phyloP scores from a whole-genome alignment of 2,888 invertebrate genomes.

The Stenchaetothrips biformis region DNA sequence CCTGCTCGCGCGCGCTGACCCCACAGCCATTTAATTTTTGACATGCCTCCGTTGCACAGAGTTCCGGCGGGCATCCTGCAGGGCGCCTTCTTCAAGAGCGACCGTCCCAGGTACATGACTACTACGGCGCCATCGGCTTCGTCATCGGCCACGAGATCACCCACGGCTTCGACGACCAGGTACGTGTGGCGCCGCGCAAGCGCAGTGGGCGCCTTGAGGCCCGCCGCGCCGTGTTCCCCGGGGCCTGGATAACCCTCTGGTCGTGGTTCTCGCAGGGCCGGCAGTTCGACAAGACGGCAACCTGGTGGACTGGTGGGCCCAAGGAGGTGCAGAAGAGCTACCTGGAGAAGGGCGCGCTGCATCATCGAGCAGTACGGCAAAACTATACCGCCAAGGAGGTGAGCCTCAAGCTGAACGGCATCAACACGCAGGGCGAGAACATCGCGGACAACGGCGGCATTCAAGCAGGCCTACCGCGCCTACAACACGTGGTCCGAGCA shows the following conservation, averaged over 20 bases:
- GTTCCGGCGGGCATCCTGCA: constrained; percentile 89
- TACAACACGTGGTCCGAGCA: constrained; percentile 68
- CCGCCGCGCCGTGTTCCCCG: no score
- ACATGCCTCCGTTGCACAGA: constrained; percentile 52
- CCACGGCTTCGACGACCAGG: constrained; percentile 82
- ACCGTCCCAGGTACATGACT: constrained; percentile 82
- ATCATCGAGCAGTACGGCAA: constrained; percentile 85
- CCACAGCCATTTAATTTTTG: constrained; percentile 27
- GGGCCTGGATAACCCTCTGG: neutral
- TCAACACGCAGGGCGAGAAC: constrained; percentile 89
- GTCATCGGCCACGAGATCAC: constrained; percentile 91
- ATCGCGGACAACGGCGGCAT: constrained; percentile 93
- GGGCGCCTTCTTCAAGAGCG: constrained; percentile 83
- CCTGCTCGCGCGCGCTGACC: neutral
- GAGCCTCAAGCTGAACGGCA: constrained; percentile 77
- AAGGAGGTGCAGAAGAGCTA: constrained; percentile 75
- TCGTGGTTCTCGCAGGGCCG: constrained; percentile 59
- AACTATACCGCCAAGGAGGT: constrained; percentile 80
- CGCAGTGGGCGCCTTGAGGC: neutral
- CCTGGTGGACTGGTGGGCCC: constrained; percentile 87
- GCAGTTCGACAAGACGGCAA: constrained; percentile 91
- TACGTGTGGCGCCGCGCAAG: constrained; percentile 38
- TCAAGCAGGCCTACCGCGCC: constrained; percentile 79
- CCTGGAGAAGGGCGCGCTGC: constrained; percentile 74
- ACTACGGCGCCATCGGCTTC: constrained; percentile 86